phyloP scores from a whole-genome alignment of 1,140 invertebrate genomes.

The Ceratosolen solmsi region DNA sequence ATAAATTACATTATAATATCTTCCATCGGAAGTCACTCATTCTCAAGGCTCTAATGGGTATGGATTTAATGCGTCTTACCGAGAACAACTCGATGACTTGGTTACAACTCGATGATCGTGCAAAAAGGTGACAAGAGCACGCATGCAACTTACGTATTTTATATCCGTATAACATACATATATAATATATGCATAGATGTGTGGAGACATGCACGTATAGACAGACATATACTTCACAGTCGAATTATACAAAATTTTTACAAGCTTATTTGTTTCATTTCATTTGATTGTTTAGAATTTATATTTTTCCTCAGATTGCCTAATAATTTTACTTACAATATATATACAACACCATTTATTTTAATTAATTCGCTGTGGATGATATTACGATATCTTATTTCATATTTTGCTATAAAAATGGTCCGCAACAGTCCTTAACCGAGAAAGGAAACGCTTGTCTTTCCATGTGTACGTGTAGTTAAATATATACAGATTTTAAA shows the following conservation, averaged over 20 bases:
- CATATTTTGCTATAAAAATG: constrained; percentile 57
- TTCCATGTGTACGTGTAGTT: not conserved
- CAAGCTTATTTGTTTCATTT: too few species aligned
- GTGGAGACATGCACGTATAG: not conserved
- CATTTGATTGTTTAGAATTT: not conserved
- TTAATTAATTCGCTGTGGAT: not conserved
- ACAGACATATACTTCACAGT: not conserved
- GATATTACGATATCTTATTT: not conserved
- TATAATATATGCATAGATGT: too few species aligned
- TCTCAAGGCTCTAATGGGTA: constrained; percentile 23
- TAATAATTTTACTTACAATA: not conserved
- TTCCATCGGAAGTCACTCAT: constrained; percentile 38
- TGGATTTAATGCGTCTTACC: constrained; percentile 43
- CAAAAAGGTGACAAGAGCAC: constrained; percentile 30
- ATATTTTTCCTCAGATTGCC: not conserved
- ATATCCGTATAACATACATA: not conserved
- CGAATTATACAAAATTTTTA: too few species aligned
- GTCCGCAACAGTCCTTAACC: constrained; percentile 66
- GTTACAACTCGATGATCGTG: constrained; percentile 38
- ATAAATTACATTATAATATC: not conserved
- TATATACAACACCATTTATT: not conserved
- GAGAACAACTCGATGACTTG: not conserved
- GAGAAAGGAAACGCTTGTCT: constrained; percentile 1
- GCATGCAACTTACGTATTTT: constrained; percentile 39
- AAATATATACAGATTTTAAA: not conserved